phyloP scores from a whole-genome alignment of 2,888 invertebrate genomes.

The Teleiodes luculella region DNA sequence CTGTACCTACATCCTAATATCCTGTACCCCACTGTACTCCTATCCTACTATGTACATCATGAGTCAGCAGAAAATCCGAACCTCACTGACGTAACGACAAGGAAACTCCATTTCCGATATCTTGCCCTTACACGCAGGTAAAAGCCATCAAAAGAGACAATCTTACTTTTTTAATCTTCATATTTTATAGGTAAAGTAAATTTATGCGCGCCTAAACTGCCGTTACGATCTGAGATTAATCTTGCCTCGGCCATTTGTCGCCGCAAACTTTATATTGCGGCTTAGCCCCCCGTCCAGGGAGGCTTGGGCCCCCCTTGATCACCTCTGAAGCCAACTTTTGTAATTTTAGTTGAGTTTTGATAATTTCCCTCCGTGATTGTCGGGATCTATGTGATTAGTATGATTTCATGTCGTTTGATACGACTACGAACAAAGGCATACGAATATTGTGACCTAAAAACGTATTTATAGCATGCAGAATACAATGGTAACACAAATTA shows the following conservation, averaged over 20 bases:
- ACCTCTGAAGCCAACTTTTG: background rate
- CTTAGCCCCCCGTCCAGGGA: background rate
- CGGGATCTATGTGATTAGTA: too few relatives aligned
- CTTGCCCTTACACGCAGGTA: background rate
- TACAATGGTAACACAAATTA: too few relatives aligned
- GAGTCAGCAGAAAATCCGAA: too few relatives aligned
- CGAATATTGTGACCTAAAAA: too few relatives aligned
- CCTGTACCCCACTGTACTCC: too few relatives aligned
- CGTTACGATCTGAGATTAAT: conserved; percentile 1
- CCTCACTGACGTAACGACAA: background rate
- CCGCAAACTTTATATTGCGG: conserved; percentile 7
- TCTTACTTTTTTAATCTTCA: conserved; percentile 4
- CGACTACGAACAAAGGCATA: too few relatives aligned
- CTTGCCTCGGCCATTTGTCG: background rate
- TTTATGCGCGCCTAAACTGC: conserved; percentile 6
- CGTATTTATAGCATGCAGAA: too few relatives aligned
- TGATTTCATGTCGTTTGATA: too few relatives aligned
- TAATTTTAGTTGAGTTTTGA: background rate
- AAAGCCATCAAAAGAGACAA: background rate
- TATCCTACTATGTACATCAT: too few relatives aligned
- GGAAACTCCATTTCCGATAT: background rate
- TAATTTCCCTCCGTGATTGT: too few relatives aligned
- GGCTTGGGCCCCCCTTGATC: background rate
- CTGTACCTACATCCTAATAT: too few relatives aligned
- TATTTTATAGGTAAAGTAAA: conserved; percentile 5